phyloP scores from a whole-genome alignment of 64 coral and sea anemone species.

The Montipora cactus region DNA sequence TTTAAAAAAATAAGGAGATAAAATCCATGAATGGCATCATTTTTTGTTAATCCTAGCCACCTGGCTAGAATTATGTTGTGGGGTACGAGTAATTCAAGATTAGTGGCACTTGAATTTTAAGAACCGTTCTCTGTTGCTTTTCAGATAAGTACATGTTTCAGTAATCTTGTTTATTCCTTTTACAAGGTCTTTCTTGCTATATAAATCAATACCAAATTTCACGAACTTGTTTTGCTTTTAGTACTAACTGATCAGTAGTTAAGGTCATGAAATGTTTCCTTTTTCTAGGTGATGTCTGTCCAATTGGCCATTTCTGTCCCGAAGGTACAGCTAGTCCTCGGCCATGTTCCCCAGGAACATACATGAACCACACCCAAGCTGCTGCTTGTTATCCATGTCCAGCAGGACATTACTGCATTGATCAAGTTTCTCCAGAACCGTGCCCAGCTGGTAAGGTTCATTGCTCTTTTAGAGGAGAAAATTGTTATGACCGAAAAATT shows the following conservation, averaged over 20 bases:
- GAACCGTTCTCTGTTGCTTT: neutral
- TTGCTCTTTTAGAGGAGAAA: neutral
- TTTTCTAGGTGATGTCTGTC: constrained; percentile 82
- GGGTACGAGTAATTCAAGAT: too few relatives aligned
- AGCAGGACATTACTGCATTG: constrained; percentile 83
- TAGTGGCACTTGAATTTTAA: too few relatives aligned
- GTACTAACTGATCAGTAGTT: neutral
- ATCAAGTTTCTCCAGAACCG: constrained; percentile 68
- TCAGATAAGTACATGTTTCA: neutral
- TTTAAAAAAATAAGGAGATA: too few relatives aligned
- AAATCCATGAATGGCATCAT: too few relatives aligned
- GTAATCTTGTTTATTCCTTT: too few relatives aligned
- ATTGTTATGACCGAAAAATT: neutral
- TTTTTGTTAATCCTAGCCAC: too few relatives aligned
- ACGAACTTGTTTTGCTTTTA: too few relatives aligned
- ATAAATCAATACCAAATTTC: too few relatives aligned
- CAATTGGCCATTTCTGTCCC: constrained; percentile 94
- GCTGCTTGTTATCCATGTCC: constrained; percentile 87
- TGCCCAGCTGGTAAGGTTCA: constrained; percentile 82
- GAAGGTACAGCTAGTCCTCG: constrained; percentile 79
- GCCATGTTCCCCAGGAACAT: constrained; percentile 84
- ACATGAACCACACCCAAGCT: constrained; percentile 94
- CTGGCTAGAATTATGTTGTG: too few relatives aligned
- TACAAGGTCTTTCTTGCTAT: too few relatives aligned
- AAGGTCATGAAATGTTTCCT: neutral